Conservation (phyloP, 2,113 vertebrate genomes). For the Rhegmatorhina hoffmannsi region DNA sequence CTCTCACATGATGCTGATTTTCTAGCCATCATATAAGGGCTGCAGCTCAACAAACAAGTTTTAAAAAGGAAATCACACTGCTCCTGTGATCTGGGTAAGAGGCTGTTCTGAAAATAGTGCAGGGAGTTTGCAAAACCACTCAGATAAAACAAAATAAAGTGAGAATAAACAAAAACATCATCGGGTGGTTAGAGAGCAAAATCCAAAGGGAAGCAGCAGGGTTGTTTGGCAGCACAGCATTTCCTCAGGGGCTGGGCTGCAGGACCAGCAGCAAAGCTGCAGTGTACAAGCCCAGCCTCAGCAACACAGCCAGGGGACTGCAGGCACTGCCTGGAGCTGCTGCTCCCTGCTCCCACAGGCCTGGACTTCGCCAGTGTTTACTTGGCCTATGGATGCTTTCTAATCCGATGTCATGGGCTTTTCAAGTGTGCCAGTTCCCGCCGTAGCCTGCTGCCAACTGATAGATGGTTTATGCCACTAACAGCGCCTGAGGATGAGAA, state of each 20-base stretch:
- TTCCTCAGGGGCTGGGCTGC: not conserved
- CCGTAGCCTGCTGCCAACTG: conserved; percentile 5
- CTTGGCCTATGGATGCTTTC: not conserved
- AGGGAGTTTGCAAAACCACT: not conserved
- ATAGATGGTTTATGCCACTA: conserved; percentile 15
- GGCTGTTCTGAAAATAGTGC: not conserved
- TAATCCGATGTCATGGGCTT: not conserved
- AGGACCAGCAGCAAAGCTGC: not conserved
- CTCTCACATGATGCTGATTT: not conserved
- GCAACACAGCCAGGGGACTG: not conserved
- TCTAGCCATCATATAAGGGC: accelerated
- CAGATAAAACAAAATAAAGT: not conserved
- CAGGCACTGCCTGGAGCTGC: not conserved
- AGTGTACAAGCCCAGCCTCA: not conserved
- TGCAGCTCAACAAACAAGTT: not conserved
- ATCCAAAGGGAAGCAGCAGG: not conserved
- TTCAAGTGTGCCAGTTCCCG: not conserved
- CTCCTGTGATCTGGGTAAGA: not conserved
- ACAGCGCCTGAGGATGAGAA: not conserved
- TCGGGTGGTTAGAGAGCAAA: not conserved
- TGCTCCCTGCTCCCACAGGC: not conserved
- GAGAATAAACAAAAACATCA: not conserved
- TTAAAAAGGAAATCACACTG: not conserved
- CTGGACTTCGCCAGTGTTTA: not conserved
- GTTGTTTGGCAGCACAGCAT: not conserved